Evolutionary conservation across 2,797 vertebrate genomes (phyloP), one percentile per base, ranked within the genome.

Genomic region (Trichosurus vulpecula): DNA sequence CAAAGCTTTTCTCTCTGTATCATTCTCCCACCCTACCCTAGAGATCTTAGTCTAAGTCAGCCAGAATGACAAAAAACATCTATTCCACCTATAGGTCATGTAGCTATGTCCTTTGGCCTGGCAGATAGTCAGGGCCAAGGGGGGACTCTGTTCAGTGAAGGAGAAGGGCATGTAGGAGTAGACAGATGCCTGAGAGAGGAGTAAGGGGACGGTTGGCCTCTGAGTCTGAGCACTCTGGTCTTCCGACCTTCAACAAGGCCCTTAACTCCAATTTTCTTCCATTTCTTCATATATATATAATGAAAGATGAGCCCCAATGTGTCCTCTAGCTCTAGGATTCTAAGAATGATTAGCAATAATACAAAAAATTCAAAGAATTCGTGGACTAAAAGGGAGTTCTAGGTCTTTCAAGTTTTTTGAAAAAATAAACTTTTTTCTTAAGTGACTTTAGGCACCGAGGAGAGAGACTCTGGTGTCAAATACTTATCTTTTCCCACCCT

Each of bases 371-470:
- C 6, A 4, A 53, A 53, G 16, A 53, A 14, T 53, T 35, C 14
- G 9, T 6, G 5, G 16, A 53, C 51, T 30, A 53, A 35, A 90
- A 31, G 30, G 90, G 51, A 52, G 35, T 91, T 89, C 92, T 11
- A 94, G 66, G 47, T 91, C 10, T 13, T 14, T 92, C 93, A 30
- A 90, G 55, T 41, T 41, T 91, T 54, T 95, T n/a, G n/a, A n/a
- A n/a, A n/a, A n/a, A n/a, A n/a, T n/a, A n/a, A 61, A 94, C 90
- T 27, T 57, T 81, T 54, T 22, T 66, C 61, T 66, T 66, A n/a
- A 66, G 4, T 90, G 8, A 61, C 61, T 66, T 66, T 66, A 66
- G 61, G 35, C 53, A 87, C 66, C 16, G 52, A 52, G 29, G 57
- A 90, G 35, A 58, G 52, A 87, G 54, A 47, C 95, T 47, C 47